phyloP scores from a whole-genome alignment of 2,797 vertebrate species.

The Decapterus maruadsi region DNA sequence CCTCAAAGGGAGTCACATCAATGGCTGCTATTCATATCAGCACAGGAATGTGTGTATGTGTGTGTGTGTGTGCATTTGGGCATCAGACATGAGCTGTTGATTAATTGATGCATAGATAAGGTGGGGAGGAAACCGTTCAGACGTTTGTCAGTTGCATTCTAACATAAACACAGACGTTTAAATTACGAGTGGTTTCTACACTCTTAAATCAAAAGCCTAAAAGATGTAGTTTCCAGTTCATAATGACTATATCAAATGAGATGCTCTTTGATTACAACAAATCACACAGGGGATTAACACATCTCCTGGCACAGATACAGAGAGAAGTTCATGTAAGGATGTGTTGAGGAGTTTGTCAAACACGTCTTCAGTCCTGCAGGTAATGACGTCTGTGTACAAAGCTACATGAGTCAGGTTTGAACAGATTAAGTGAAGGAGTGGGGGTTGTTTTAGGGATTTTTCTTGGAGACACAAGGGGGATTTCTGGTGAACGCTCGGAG shows the following conservation, averaged over 20 bases:
- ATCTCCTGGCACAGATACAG: conserved; percentile 35
- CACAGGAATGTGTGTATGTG: conserved; percentile 52
- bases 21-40: conserved; percentile 74
- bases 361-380: conserved; percentile 25
- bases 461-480: conserved; percentile 42
- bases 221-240: neutral
- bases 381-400: conserved; percentile 11
- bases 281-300: conserved; percentile 36
- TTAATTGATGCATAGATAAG: conserved; percentile 68
- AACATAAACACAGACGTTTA: conserved; percentile 49
- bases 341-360: conserved; percentile 11
- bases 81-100: conserved; percentile 51
- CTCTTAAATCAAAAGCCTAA: neutral
- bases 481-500: conserved; percentile 37
- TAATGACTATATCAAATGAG: conserved; percentile 26
- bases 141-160: conserved; percentile 43
- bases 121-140: conserved; percentile 56
- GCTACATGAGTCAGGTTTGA: conserved; percentile 18
- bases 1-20: conserved; percentile 74
- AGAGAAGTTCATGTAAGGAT: conserved; percentile 11
- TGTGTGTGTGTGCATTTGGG: conserved; percentile 32
- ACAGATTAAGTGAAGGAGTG: neutral
- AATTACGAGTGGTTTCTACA: conserved; percentile 23
- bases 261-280: conserved; percentile 55
- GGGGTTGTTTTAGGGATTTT: conserved; percentile 37